Evolutionary conservation across 2,888 invertebrate genomes (phyloP).

Genomic region (Alviniconcha strummeri): DNA sequence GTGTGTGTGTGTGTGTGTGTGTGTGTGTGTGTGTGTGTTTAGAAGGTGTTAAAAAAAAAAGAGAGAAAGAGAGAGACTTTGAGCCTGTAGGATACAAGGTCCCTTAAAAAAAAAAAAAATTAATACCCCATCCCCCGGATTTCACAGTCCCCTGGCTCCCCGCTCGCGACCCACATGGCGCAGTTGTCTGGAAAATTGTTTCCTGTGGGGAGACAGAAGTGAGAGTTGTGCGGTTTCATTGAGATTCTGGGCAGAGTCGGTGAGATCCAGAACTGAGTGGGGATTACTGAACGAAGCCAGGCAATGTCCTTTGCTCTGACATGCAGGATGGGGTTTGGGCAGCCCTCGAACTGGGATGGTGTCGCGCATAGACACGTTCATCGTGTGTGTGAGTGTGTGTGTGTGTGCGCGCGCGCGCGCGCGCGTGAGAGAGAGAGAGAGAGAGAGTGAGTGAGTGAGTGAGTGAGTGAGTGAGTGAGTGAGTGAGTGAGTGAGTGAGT

Average conservation of each 20-base stretch:
- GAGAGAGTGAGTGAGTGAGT: background rate
- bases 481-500: background rate
- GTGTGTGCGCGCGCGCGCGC: background rate
- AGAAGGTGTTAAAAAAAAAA: no score
- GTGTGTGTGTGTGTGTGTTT: no score
- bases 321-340: background rate
- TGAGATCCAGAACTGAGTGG: background rate
- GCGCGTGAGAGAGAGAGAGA: background rate
- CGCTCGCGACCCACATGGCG: no score
- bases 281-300: background rate
- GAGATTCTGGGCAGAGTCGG: background rate
- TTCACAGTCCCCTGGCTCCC: no score
- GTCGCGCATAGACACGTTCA: no score
- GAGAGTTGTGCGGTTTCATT: background rate
- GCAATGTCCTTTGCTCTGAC: background rate
- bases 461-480: background rate
- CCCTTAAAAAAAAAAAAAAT: no score
- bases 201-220: background rate
- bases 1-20: no score
- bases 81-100: no score
- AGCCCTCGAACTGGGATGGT: background rate
- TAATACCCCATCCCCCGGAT: no score
- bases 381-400: background rate
- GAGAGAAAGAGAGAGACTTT: no score
- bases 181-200: no score